Evolutionary conservation across 2,113 vertebrate genomes (phyloP).

Genomic region (Podarcis muralis): DNA sequence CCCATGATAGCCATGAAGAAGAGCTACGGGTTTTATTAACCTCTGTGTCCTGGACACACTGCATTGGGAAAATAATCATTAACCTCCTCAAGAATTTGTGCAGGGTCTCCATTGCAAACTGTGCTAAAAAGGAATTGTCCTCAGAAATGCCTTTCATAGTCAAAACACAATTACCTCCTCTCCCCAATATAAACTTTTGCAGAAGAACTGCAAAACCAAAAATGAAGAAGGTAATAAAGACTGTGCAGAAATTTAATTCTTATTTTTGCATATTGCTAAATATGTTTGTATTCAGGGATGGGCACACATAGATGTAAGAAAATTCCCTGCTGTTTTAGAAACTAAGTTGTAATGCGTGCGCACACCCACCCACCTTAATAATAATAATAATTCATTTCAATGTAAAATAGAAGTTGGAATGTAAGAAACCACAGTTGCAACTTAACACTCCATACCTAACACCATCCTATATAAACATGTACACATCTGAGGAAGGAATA

Average conservation of each 20-base stretch:
- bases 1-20: slow-evolving; percentile 82
- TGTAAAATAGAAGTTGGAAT: too few species aligned
- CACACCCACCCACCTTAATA: too few species aligned
- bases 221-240: neutral
- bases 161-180: slow-evolving; percentile 73
- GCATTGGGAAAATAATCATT: slow-evolving; percentile 72
- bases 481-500: too few species aligned
- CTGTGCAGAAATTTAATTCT: neutral
- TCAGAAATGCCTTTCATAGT: slow-evolving; percentile 78
- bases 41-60: slow-evolving; percentile 78
- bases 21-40: slow-evolving; percentile 86
- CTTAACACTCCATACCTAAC: too few species aligned
- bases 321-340: too few species aligned
- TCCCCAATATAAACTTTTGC: neutral
- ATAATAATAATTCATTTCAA: too few species aligned
- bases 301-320: too few species aligned
- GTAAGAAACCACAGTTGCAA: too few species aligned
- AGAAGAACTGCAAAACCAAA: neutral
- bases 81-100: slow-evolving; percentile 78
- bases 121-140: slow-evolving; percentile 66
- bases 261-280: neutral
- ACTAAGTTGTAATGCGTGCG: too few species aligned
- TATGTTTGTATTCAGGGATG: neutral
- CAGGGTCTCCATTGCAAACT: slow-evolving; percentile 68
- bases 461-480: too few species aligned